Base-by-base conservation (phyloP, 2,797 vertebrate genomes). In the Halcyon chelicuti region DNA sequence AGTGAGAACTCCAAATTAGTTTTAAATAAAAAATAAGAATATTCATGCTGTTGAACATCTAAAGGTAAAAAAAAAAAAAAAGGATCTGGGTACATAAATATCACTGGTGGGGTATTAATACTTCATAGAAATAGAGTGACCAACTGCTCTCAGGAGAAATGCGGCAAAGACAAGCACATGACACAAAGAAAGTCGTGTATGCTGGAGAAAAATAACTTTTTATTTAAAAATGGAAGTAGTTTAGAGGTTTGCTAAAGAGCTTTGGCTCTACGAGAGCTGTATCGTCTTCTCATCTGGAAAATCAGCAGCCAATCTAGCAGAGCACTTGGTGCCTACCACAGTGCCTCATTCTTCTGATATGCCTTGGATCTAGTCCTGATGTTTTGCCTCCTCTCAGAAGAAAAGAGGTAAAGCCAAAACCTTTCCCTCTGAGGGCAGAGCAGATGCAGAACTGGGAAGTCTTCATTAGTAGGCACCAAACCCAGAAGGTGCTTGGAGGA, bases 11-110 rank as follows among this genome's bases (percentile, higher is more conserved):
- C 99, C 98, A 99, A 99, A 99, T 99, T 99, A 99, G 99, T 98
- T 99, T 99, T 99, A 99, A 99, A 99, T 99, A 99, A 99, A 99
- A 98, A 99, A 99, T 98, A 98, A 98, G 98, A 99, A 99, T 99
- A 99, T 99, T 99, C 99, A 99, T 99, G 99, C 98, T 98, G 98
- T 98, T 97, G 98, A 99, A 99, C 99, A 99, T 99, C 99, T 99
- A 99, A 99, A 99, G 99, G 99, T 99, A 98, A 90, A 97, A 97
- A 85, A 60, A 60, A 65, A 97, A 86, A 42, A 54, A 58, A 81
- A 96, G 98, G 97, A 99, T 99, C 98, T 98, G 97, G 78, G 97
- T 97, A 96, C 97, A 98, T 98, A 99, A 98, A 98, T 97, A 98
- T 98, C 97, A 98, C 98, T 98, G 98, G 98, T 98, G 98, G 98